These are phyloP conservation scores for Atherinosoma microstoma DNA, from an alignment of 2,797 vertebrate genomes.

Conservation along the genomic window DNA sequence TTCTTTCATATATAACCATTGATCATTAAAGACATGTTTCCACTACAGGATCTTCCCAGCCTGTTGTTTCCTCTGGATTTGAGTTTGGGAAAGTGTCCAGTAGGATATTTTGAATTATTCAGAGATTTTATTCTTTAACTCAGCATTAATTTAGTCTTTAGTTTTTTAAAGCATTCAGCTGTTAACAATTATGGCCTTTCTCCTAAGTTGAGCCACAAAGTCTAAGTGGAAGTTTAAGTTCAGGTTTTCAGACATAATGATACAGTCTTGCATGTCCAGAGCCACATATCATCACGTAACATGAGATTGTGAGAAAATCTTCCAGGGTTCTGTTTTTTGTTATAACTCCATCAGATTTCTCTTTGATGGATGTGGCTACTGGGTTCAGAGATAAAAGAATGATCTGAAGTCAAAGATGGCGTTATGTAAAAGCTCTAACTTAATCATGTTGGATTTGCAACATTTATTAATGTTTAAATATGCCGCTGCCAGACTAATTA, in stretches of 20 bases:
- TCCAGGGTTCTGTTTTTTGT: neutral
- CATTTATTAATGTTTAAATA: conserved; percentile 1
- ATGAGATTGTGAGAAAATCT: too few species aligned
- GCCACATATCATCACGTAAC: too few species aligned
- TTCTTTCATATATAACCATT: too few species aligned
- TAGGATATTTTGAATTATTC: too few species aligned
- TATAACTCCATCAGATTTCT: neutral
- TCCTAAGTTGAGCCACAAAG: neutral
- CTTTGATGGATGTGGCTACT: neutral
- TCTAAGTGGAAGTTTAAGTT: neutral
- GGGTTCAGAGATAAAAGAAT: neutral
- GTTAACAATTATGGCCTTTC: neutral
- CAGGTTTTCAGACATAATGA: neutral
- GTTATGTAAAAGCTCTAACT: conserved; percentile 14
- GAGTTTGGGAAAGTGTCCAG: too few species aligned
- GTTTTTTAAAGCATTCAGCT: neutral
- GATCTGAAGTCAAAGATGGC: neutral
- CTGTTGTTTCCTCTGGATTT: too few species aligned
- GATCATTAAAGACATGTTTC: too few species aligned
- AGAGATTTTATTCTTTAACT: neutral
- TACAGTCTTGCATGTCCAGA: too few species aligned
- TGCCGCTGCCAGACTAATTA: neutral
- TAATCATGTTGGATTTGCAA: neutral
- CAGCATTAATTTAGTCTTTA: neutral
- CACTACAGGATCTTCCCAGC: too few species aligned